Conservation (phyloP, 2,797 vertebrate species). For the Neostethus bicornis region DNA sequence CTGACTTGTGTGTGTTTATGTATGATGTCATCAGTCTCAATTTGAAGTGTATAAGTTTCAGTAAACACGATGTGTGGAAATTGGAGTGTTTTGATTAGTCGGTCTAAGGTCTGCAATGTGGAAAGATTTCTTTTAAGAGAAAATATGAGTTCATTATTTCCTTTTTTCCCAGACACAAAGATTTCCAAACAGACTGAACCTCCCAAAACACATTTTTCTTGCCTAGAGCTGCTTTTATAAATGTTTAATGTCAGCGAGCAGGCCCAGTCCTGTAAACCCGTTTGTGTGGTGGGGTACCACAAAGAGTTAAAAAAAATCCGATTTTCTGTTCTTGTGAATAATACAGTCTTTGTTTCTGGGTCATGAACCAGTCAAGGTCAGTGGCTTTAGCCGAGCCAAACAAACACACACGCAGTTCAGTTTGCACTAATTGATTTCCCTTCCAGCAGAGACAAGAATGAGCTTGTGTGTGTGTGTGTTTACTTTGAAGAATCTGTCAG, state of each 20-base stretch:
- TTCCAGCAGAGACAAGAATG: conserved; percentile 34
- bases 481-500: conserved; percentile 58
- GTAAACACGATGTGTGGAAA: neutral
- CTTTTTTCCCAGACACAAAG: conserved; percentile 15
- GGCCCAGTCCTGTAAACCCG: conserved; percentile 44
- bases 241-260: conserved; percentile 27
- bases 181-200: conserved; percentile 6
- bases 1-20: conserved; percentile 5
- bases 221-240: conserved; percentile 29
- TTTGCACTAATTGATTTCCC: conserved; percentile 63
- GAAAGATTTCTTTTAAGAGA: neutral
- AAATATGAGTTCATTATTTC: conserved; percentile 37
- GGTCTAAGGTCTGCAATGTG: neutral
- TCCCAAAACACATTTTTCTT: conserved; percentile 28
- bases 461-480: conserved; percentile 47
- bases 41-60: conserved; percentile 1
- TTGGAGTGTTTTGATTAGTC: neutral
- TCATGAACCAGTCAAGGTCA: conserved; percentile 62
- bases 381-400: conserved; percentile 56
- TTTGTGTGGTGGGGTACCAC: neutral
- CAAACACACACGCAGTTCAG: conserved; percentile 48
- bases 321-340: conserved; percentile 48
- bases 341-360: conserved; percentile 67
- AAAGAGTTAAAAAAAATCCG: conserved; percentile 46
- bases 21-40: conserved; percentile 20